Evolutionary conservation across 2,888 invertebrate species (phyloP).

Genomic region (Troglohyphantes excavatus): DNA sequence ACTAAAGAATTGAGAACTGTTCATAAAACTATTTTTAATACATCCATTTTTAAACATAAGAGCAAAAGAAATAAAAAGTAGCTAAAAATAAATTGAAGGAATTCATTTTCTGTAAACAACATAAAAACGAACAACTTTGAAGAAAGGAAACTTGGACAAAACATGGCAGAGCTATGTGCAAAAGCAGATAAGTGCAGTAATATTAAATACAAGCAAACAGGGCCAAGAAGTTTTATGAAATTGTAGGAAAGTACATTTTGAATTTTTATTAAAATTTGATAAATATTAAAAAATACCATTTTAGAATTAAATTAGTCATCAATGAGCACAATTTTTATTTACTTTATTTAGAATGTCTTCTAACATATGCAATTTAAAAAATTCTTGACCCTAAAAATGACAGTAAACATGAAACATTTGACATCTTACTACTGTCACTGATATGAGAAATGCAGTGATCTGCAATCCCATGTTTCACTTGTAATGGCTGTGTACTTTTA

Average conservation of each 20-base stretch:
- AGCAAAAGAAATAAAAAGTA: conserved; percentile 37
- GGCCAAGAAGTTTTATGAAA: conserved; percentile 43
- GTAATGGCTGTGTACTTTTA: conserved; percentile 2
- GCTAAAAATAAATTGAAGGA: conserved; percentile 18
- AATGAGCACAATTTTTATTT: not conserved
- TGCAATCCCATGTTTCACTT: not conserved
- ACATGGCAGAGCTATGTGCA: conserved; percentile 36
- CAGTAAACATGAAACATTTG: conserved; percentile 11
- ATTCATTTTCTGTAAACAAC: conserved; percentile 29
- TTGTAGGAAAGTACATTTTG: not conserved
- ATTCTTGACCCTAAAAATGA: conserved; percentile 41
- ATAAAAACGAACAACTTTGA: conserved; percentile 16
- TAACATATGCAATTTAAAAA: not conserved
- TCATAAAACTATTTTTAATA: conserved; percentile 57
- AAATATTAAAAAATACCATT: not conserved
- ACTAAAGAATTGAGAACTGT: not conserved
- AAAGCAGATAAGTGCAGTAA: conserved; percentile 46
- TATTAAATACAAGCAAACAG: conserved; percentile 33
- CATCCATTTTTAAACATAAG: conserved; percentile 36
- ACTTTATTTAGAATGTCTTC: not conserved
- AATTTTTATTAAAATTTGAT: not conserved
- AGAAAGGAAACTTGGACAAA: conserved; percentile 11
- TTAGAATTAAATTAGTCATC: no score
- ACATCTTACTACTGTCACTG: conserved; percentile 14
- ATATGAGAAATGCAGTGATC: not conserved